phyloP scores from a whole-genome alignment of 1,140 invertebrate genomes.

The Halesus radiatus region DNA sequence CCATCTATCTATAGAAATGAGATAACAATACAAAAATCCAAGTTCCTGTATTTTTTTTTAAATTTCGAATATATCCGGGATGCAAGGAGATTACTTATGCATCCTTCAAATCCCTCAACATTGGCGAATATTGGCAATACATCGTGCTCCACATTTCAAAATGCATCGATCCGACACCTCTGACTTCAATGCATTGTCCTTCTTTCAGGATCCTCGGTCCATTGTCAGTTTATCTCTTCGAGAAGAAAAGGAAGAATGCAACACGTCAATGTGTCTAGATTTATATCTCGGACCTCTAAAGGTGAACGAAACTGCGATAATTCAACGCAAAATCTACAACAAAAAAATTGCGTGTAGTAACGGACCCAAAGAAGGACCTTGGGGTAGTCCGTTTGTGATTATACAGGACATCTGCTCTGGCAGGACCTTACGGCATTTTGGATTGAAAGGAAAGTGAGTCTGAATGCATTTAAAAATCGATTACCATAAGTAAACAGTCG shows the following conservation, averaged over 20 bases:
- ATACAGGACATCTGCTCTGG: not conserved
- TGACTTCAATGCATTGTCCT: constrained; percentile 5
- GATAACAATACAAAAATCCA: not conserved
- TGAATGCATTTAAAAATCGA: no score
- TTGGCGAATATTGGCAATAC: not conserved
- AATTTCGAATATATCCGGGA: not conserved
- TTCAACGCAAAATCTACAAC: not conserved
- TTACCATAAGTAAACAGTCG: no score
- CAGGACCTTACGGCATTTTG: no score
- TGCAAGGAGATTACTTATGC: constrained; percentile 5
- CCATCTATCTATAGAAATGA: not conserved
- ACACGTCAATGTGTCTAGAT: constrained; percentile 32
- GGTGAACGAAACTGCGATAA: not conserved
- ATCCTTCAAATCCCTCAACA: not conserved
- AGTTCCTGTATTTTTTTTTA: not conserved
- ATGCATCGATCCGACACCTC: not conserved
- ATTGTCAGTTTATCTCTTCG: constrained; percentile 4
- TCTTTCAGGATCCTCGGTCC: constrained; percentile 3
- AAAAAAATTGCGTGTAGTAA: not conserved
- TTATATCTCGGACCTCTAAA: constrained; percentile 12
- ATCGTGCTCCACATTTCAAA: constrained; percentile 17
- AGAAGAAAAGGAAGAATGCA: constrained; percentile 9
- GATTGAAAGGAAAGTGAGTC: no score
- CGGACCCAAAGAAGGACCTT: not conserved
- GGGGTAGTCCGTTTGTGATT: not conserved